Conservation (phyloP, 2,888 invertebrate species). For the Agrenia bidenticulata region DNA sequence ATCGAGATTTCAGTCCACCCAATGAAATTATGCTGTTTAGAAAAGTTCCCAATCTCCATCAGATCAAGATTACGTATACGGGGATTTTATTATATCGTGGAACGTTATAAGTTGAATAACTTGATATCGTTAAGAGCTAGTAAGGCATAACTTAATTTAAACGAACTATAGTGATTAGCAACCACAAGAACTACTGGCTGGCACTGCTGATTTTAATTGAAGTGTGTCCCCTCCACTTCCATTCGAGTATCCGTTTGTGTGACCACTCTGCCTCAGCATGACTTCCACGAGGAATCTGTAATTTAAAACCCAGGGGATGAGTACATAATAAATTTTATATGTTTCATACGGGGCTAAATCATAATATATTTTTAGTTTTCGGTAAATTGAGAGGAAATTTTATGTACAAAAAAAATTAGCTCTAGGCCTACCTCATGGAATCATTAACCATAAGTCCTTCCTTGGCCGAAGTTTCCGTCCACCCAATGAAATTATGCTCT, state of each 20-base stretch:
- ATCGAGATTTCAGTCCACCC: conserved; percentile 65
- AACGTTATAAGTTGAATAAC: too few species aligned
- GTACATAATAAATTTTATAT: background rate
- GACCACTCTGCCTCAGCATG: conserved; percentile 56
- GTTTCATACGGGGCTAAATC: too few species aligned
- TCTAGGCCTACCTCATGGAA: conserved; percentile 60
- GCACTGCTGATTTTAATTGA: conserved; percentile 39
- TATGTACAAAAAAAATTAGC: conserved; percentile 24
- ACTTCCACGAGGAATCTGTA: conserved; percentile 57
- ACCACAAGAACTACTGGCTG: conserved; percentile 39
- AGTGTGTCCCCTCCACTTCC: conserved; percentile 31
- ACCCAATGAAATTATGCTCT: conserved; percentile 62
- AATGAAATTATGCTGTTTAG: conserved; percentile 62
- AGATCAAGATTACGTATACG: too few species aligned
- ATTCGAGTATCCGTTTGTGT: conserved; percentile 38
- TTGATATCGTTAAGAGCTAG: background rate
- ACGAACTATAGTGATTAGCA: conserved; percentile 23
- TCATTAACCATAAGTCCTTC: conserved; percentile 63
- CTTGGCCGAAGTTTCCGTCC: conserved; percentile 65
- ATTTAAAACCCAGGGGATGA: background rate
- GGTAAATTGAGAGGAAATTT: background rate
- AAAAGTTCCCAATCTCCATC: conserved; percentile 61
- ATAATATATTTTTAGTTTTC: too few species aligned
- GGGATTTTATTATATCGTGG: too few species aligned
- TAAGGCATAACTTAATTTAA: background rate